Conservation (phyloP, 2,113 vertebrate species). For the Pardalotus punctatus region DNA sequence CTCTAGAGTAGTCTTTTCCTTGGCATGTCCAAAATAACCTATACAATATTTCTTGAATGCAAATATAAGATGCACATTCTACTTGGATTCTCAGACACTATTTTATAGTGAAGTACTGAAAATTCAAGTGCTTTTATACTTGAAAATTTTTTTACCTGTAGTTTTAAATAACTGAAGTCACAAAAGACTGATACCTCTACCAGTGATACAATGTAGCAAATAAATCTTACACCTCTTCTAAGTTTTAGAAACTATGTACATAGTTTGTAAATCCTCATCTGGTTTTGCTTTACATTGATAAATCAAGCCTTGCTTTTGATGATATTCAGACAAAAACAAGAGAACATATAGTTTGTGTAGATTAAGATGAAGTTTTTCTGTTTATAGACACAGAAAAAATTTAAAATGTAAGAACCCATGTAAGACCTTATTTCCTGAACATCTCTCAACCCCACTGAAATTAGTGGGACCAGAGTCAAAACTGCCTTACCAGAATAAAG, state of each 20-base stretch:
- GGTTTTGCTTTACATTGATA: not conserved
- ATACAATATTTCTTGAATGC: not conserved
- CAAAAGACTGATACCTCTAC: not conserved
- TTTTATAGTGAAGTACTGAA: not conserved
- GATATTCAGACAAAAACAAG: not conserved
- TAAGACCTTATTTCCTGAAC: not conserved
- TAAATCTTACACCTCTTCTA: not conserved
- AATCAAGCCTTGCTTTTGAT: not conserved
- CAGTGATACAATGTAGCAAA: not conserved
- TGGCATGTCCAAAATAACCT: not conserved
- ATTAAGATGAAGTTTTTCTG: not conserved
- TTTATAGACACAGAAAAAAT: not conserved
- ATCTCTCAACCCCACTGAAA: not conserved
- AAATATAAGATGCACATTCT: not conserved
- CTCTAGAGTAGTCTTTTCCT: not conserved
- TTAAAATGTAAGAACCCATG: not conserved
- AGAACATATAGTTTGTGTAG: not conserved
- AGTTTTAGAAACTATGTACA: not conserved
- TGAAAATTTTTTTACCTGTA: not conserved
- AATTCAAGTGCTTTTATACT: not conserved
- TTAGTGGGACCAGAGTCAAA: not conserved
- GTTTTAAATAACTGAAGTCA: not conserved
- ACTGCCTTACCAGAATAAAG: not conserved
- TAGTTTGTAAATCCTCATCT: not conserved
- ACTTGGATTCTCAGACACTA: not conserved